Evolutionary conservation across 1,140 invertebrate genomes (phyloP), one percentile per base, ranked within the genome.

Genomic region (Ephestia elutella): DNA sequence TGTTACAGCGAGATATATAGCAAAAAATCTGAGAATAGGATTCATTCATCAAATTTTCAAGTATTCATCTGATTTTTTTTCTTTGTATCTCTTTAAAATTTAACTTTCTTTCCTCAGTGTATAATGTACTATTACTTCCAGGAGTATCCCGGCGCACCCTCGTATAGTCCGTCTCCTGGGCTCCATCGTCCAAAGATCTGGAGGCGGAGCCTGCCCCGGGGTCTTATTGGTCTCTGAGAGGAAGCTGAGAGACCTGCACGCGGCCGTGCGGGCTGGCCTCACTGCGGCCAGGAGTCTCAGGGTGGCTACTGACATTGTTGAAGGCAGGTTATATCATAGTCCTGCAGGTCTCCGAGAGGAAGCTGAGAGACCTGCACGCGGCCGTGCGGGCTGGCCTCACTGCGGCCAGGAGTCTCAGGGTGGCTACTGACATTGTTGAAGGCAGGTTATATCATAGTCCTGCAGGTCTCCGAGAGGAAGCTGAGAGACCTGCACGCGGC

Each of bases 61-160:
- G n/a, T n/a, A n/a, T n/a, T n/a, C n/a, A n/a, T n/a, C n/a, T n/a
- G n/a, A n/a, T n/a, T n/a, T n/a, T n/a, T n/a, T n/a, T n/a, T n/a
- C n/a, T n/a, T n/a, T n/a, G n/a, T n/a, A n/a, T n/a, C n/a, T n/a
- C n/a, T n/a, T n/a, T n/a, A n/a, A n/a, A n/a, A n/a, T n/a, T n/a
- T n/a, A n/a, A n/a, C n/a, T n/a, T n/a, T n/a, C n/a, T n/a, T n/a
- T n/a, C n/a, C n/a, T n/a, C n/a, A n/a, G n/a, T n/a, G n/a, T n/a
- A n/a, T n/a, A n/a, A n/a, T n/a, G n/a, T n/a, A n/a, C n/a, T n/a
- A n/a, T n/a, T n/a, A n/a, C n/a, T n/a, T n/a, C n/a, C 61, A 95
- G 95, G 78, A 95, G 94, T 54, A 95, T 97, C 66, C 94, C 95
- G 1, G 92, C 95, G 68, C 96, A 97, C 87, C 93, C 95, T 13